Evolutionary conservation across 2,113 vertebrate genomes (phyloP).

Genomic region (Cranoglanis bouderius): DNA sequence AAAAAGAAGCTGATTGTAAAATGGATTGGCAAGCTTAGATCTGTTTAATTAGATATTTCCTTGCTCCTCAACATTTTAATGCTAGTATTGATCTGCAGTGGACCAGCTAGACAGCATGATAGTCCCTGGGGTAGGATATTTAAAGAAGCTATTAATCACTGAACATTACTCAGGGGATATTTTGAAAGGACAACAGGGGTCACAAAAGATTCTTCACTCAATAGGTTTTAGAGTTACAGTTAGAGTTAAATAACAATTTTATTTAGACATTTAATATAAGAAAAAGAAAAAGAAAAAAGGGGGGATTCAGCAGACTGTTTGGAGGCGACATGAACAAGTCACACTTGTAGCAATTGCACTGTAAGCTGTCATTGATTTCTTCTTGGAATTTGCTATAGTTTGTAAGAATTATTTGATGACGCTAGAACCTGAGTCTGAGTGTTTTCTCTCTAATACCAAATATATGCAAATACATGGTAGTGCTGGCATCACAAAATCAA

Average conservation of each 20-base stretch:
- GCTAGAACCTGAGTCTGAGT: neutral
- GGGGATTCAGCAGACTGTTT: neutral
- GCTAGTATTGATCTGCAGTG: conserved; percentile 68
- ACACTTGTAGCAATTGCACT: neutral
- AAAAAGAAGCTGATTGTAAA: conserved; percentile 54
- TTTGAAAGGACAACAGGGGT: conserved; percentile 65
- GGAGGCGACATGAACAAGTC: neutral
- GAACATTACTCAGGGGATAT: conserved; percentile 68
- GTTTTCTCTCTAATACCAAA: neutral
- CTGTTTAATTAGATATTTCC: conserved; percentile 58
- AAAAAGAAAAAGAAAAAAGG: neutral
- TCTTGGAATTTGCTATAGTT: neutral
- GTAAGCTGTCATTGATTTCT: neutral
- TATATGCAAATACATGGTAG: neutral
- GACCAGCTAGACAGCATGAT: conserved; percentile 57
- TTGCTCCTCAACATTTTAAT: conserved; percentile 66
- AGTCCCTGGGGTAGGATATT: conserved; percentile 61
- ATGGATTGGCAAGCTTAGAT: conserved; percentile 50
- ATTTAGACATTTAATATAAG: neutral
- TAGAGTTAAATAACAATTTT: conserved; percentile 38
- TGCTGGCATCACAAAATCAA: neutral
- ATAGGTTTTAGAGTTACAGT: conserved; percentile 68
- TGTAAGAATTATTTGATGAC: neutral
- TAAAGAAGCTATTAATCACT: conserved; percentile 70
- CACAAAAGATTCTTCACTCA: conserved; percentile 63